Evolutionary conservation across 92 coral and sea anemone species (phyloP).

Genomic region (Chrysogorgia sp.): DNA sequence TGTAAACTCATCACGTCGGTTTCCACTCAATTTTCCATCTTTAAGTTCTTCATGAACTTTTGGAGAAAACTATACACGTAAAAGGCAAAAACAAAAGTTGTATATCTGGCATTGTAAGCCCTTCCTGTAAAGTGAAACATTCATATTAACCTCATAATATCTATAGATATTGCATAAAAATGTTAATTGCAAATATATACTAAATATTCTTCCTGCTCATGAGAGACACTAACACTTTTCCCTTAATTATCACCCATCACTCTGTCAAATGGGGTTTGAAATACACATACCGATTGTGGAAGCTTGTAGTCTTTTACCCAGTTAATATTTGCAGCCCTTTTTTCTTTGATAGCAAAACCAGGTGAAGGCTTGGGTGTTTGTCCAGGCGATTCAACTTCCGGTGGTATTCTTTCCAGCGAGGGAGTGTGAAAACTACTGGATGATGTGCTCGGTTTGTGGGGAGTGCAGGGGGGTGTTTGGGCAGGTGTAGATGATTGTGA

Average conservation of each 20-base stretch:
- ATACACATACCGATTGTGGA: not conserved
- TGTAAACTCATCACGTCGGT: constrained; percentile 7
- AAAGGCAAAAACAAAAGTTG: constrained; percentile 3
- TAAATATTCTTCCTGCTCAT: no score
- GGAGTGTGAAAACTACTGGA: not conserved
- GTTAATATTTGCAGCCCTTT: constrained; percentile 16
- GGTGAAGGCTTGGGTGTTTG: constrained; percentile 18
- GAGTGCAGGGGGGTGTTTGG: not conserved
- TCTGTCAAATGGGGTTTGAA: no score
- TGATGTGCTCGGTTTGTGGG: not conserved
- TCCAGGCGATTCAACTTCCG: not conserved
- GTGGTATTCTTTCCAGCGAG: not conserved
- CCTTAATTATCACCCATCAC: no score
- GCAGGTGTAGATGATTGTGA: not conserved
- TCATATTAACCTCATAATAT: no score
- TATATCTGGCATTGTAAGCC: no score
- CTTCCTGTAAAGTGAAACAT: no score
- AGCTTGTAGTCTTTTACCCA: constrained; percentile 16
- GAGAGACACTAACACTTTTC: no score
- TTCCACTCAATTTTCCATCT: not conserved
- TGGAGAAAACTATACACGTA: constrained; percentile 20
- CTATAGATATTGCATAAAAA: no score
- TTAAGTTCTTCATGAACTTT: not conserved
- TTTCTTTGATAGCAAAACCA: constrained; percentile 25
- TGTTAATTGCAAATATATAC: no score